These are phyloP conservation scores for Limnothrissa miodon DNA, from an alignment of 2,113 vertebrate species.

Conservation along the genomic window DNA sequence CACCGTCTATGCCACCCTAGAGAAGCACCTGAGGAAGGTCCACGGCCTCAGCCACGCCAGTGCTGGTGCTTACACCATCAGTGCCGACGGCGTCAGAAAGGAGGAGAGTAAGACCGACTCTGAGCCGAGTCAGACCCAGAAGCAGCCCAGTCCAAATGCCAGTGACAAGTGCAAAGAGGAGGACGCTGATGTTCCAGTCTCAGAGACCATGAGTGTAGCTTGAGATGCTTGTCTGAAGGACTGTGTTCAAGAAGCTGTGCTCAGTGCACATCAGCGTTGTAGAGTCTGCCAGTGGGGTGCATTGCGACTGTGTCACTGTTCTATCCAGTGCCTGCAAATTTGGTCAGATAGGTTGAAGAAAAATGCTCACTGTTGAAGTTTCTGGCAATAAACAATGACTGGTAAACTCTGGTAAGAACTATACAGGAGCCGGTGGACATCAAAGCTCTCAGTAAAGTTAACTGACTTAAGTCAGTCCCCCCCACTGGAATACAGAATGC, in stretches of 20 bases:
- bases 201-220: not conserved
- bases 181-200: constrained; percentile 42
- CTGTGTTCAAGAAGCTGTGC: not conserved
- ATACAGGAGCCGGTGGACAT: not conserved
- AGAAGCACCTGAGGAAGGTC: constrained; percentile 82
- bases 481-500: not conserved
- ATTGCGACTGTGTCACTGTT: not conserved
- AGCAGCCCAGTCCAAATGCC: not conserved
- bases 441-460: not conserved
- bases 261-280: not conserved
- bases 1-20: constrained; percentile 81
- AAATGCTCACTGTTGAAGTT: not conserved
- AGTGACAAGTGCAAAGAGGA: constrained; percentile 47
- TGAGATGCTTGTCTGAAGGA: not conserved
- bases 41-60: constrained; percentile 73
- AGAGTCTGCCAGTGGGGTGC: too few relatives aligned
- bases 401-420: not conserved
- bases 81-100: constrained; percentile 46
- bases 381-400: not conserved
- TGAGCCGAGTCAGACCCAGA: not conserved
- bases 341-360: not conserved
- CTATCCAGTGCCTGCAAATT: not conserved
- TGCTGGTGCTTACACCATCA: constrained; percentile 59
- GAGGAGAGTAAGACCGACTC: constrained; percentile 39
- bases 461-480: not conserved